Evolutionary conservation across 2,797 vertebrate genomes (phyloP).

Genomic region (Bradypus variegatus): DNA sequence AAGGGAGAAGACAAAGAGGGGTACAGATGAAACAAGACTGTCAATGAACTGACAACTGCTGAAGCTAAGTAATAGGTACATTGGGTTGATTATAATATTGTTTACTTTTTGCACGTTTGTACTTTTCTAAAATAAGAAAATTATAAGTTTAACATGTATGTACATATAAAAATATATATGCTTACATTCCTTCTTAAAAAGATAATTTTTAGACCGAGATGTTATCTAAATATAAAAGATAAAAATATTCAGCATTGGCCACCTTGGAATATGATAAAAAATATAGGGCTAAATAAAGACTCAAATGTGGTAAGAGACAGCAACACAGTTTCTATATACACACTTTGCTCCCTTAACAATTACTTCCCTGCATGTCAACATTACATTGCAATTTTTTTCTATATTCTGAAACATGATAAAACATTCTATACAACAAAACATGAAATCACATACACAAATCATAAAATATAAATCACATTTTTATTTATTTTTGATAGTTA

Average conservation of each 20-base stretch:
- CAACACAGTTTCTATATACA: background rate
- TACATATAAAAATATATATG: background rate
- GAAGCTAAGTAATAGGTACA: background rate
- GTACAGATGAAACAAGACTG: background rate
- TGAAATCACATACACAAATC: background rate
- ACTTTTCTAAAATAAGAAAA: conserved; percentile 2
- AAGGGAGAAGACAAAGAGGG: background rate
- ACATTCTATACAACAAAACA: conserved; percentile 20
- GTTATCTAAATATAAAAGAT: conserved; percentile 19
- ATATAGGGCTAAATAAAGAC: background rate
- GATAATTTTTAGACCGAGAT: background rate
- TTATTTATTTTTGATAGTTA: conserved; percentile 24
- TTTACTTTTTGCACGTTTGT: background rate
- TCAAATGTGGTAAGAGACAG: background rate
- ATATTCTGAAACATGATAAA: conserved; percentile 30
- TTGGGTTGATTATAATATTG: background rate
- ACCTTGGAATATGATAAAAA: background rate
- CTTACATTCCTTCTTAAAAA: background rate
- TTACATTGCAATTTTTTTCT: background rate
- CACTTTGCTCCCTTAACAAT: background rate
- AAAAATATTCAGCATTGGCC: conserved; percentile 11
- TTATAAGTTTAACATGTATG: background rate
- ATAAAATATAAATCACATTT: conserved; percentile 46
- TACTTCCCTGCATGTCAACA: background rate
- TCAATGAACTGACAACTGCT: background rate